Conservation (phyloP, 2,888 invertebrate species). For the Andrena minutula region DNA sequence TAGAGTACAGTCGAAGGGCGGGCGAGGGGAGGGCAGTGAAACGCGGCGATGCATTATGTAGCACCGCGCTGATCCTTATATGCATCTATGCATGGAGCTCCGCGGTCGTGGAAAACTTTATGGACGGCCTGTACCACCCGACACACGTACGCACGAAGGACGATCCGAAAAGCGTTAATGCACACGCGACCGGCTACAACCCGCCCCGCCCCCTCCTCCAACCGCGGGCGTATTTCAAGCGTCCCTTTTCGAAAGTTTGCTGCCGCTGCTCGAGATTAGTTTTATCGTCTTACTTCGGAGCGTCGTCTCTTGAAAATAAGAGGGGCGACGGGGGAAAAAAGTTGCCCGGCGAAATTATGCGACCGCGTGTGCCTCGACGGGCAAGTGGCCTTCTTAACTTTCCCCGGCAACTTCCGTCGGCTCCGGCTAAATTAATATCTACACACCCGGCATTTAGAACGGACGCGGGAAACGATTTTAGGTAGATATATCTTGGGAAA, state of each 20-base stretch:
- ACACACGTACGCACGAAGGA: slow-evolving; percentile 35
- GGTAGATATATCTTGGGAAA: too few relatives aligned
- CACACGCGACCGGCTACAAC: slow-evolving; percentile 6
- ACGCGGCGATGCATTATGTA: slow-evolving; percentile 82
- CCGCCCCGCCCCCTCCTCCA: slow-evolving; percentile 1
- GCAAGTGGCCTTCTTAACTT: slow-evolving; percentile 51
- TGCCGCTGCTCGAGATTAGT: slow-evolving; percentile 52
- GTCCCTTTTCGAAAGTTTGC: slow-evolving; percentile 35
- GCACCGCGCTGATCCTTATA: slow-evolving; percentile 80
- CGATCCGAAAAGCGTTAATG: slow-evolving; percentile 58
- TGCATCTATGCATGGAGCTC: slow-evolving; percentile 80
- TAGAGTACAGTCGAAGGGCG: slow-evolving; percentile 45
- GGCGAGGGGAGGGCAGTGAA: slow-evolving; percentile 40
- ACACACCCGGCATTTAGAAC: slow-evolving; percentile 45
- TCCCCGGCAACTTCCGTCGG: slow-evolving; percentile 16
- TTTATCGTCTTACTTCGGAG: slow-evolving; percentile 54
- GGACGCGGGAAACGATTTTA: not conserved
- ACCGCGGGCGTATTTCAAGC: slow-evolving; percentile 45
- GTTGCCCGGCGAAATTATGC: slow-evolving; percentile 55
- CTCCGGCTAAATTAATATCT: slow-evolving; percentile 58
- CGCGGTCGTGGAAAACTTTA: slow-evolving; percentile 58
- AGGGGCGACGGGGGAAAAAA: slow-evolving; percentile 33
- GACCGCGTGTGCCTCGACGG: slow-evolving; percentile 32
- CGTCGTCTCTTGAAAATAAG: slow-evolving; percentile 16
- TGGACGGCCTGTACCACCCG: slow-evolving; percentile 44